phyloP scores from a whole-genome alignment of 2,797 vertebrate genomes.

The Heliangelus exortis region DNA sequence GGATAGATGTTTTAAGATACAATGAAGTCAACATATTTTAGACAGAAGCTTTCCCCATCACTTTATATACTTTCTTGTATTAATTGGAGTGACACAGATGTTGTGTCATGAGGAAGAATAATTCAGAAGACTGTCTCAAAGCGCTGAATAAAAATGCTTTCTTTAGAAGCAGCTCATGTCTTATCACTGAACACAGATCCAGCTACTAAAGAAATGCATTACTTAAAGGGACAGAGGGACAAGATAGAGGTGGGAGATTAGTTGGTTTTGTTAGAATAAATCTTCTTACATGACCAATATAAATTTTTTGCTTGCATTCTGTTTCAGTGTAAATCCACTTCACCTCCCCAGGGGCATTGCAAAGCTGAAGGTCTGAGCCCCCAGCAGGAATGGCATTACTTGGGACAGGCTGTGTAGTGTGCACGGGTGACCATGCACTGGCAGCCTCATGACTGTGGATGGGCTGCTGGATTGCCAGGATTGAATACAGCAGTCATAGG shows the following conservation, averaged over 20 bases:
- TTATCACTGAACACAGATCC: background rate
- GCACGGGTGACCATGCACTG: fast-evolving
- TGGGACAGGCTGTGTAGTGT: background rate
- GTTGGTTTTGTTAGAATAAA: background rate
- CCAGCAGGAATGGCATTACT: background rate
- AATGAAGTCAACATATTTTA: background rate
- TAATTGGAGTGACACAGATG: background rate
- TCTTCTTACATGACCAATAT: background rate
- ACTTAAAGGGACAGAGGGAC: background rate
- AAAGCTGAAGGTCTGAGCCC: background rate
- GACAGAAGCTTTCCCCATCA: background rate
- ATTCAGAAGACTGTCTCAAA: background rate
- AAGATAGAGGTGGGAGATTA: background rate
- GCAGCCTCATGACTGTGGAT: background rate
- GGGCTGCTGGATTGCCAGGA: background rate
- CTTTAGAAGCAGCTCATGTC: background rate
- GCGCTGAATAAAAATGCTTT: background rate
- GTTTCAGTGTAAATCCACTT: background rate
- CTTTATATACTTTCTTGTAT: background rate
- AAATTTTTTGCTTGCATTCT: background rate
- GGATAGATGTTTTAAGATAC: background rate
- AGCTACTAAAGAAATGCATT: background rate
- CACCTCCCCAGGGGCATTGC: background rate
- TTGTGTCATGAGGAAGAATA: background rate
- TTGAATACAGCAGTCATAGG: background rate